A percentile compares a stretch with the other conserved stretches of the same genome.
Evolutionary conservation across 1,140 invertebrate genomes (phyloP).

Genomic region (Telenomus remus): DNA sequence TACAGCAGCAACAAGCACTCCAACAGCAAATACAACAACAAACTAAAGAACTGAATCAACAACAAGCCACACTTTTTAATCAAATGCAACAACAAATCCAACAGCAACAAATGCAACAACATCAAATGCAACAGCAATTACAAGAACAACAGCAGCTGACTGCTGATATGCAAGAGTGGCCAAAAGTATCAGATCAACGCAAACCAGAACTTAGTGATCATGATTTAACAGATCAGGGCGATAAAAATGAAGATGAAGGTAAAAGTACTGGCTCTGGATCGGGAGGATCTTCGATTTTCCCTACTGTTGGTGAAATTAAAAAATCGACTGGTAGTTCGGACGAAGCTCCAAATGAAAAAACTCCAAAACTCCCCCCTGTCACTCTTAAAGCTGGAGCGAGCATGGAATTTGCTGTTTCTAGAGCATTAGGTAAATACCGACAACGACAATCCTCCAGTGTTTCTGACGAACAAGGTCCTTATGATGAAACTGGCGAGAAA

Average conservation of each 20-base stretch:
- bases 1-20: slow-evolving; percentile 66
- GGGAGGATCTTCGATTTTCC: slow-evolving; percentile 81
- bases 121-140: slow-evolving; percentile 43
- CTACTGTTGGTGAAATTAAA: slow-evolving; percentile 84
- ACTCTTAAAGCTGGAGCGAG: slow-evolving; percentile 78
- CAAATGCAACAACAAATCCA: slow-evolving; percentile 58
- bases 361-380: slow-evolving; percentile 77
- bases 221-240: slow-evolving; percentile 76
- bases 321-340: slow-evolving; percentile 74
- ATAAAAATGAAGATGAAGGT: slow-evolving; percentile 78
- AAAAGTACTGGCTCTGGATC: slow-evolving; percentile 78
- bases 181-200: slow-evolving; percentile 63
- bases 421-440: slow-evolving; percentile 87
- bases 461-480: slow-evolving; percentile 79
- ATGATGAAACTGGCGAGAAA: slow-evolving; percentile 75
- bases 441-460: slow-evolving; percentile 83
- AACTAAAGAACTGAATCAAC: slow-evolving; percentile 44
- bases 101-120: slow-evolving; percentile 52
- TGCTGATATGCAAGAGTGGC: slow-evolving; percentile 68
- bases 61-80: slow-evolving; percentile 51
- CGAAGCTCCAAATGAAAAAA: slow-evolving; percentile 75
- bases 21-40: slow-evolving; percentile 71
- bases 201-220: slow-evolving; percentile 63
- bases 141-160: slow-evolving; percentile 54
- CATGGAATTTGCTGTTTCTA: slow-evolving; percentile 89